Conservation (phyloP, 2,888 invertebrate genomes). For the Tanypteryx hageni region DNA sequence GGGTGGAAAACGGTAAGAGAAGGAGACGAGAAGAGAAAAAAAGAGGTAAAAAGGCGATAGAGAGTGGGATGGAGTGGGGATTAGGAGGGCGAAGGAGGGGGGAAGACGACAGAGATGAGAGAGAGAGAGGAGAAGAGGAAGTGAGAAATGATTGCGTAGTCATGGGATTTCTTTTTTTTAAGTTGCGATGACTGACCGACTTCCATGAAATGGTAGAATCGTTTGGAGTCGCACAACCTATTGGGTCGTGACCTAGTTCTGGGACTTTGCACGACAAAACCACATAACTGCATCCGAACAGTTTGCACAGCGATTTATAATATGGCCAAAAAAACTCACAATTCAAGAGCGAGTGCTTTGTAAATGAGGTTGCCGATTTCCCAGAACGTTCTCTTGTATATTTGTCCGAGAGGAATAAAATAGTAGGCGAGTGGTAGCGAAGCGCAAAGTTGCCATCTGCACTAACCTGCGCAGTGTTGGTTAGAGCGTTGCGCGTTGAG, state of each 20-base stretch:
- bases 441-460: slow-evolving; percentile 11
- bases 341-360: neutral
- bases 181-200: neutral
- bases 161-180: neutral
- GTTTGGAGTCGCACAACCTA: neutral
- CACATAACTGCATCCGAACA: neutral
- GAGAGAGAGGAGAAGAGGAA: neutral
- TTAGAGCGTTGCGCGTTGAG: neutral
- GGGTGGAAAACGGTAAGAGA: neutral
- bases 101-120: neutral
- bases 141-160: no score
- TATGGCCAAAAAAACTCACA: neutral
- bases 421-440: neutral
- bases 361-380: neutral
- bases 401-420: neutral
- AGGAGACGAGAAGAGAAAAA: neutral
- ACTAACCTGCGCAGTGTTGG: slow-evolving; percentile 34
- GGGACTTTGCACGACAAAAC: neutral
- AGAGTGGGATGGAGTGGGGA: neutral
- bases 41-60: neutral
- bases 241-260: slow-evolving; percentile 7
- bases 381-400: neutral
- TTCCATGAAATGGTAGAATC: neutral
- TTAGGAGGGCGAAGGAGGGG: neutral
- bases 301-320: neutral